These are phyloP conservation scores for Troilus luridus DNA, from an alignment of 2,888 invertebrate genomes.

Conservation along the genomic window DNA sequence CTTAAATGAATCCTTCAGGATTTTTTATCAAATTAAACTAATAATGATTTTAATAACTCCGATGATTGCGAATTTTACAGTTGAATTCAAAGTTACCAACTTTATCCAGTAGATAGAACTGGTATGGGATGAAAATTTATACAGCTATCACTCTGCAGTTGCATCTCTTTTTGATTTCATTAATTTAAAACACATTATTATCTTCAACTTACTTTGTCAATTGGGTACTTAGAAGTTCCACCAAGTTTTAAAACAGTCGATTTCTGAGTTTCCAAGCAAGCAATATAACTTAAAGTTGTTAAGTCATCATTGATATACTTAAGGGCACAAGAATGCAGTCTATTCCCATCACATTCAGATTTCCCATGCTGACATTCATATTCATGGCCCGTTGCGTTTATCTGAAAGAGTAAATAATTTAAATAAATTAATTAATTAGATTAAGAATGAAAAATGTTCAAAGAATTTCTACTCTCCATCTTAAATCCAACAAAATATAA, in stretches of 20 bases:
- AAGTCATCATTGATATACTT: neutral
- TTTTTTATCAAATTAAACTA: no score
- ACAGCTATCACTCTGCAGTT: no score
- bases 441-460: no score
- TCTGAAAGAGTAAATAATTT: neutral
- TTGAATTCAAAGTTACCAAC: no score
- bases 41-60: no score
- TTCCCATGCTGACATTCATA: neutral
- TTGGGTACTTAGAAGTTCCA: neutral
- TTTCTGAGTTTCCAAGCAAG: neutral
- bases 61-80: no score
- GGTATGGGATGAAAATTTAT: no score
- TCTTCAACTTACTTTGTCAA: neutral
- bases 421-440: neutral
- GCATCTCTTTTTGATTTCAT: neutral
- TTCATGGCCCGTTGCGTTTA: neutral
- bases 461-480: no score
- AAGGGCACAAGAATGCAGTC: neutral
- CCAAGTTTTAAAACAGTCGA: neutral
- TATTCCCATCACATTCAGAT: conserved; percentile 23
- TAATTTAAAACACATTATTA: neutral
- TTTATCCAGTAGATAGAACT: no score
- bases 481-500: no score
- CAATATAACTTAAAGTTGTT: neutral
- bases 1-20: no score